Evolutionary conservation across 2,888 invertebrate species (phyloP).

Genomic region (Macropis europaea): DNA sequence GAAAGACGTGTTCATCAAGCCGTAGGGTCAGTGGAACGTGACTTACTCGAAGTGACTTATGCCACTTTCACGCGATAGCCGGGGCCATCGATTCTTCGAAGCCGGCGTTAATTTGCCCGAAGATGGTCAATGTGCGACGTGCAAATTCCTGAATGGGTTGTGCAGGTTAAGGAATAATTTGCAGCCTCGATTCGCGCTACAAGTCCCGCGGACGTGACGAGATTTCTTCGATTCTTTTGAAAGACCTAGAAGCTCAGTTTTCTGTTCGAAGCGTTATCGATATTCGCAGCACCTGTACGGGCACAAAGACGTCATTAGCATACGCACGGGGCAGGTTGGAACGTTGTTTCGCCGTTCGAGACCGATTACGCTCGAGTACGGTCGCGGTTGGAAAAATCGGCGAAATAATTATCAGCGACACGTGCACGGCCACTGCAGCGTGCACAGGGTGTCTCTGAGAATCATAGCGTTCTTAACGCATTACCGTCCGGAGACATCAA

Average conservation of each 20-base stretch:
- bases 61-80: constrained; percentile 55
- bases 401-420: constrained; percentile 22
- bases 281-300: background rate
- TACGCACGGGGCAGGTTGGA: background rate
- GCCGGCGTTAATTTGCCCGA: constrained; percentile 48
- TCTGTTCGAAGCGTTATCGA: background rate
- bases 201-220: constrained; percentile 25
- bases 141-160: constrained; percentile 28
- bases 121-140: constrained; percentile 40
- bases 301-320: background rate
- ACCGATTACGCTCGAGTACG: background rate
- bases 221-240: background rate
- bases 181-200: constrained; percentile 29
- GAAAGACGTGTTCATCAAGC: constrained; percentile 55
- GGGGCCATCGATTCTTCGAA: constrained; percentile 45
- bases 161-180: constrained; percentile 30
- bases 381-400: background rate
- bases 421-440: no score
- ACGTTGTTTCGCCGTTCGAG: background rate
- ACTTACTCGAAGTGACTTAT: constrained; percentile 47
- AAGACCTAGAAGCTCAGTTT: background rate
- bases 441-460: background rate
- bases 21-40: constrained; percentile 59
- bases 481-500: no score
- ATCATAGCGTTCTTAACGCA: no score